These are phyloP conservation scores for Corapipo altera DNA, from an alignment of 2,113 vertebrate species.

Conservation along the genomic window DNA sequence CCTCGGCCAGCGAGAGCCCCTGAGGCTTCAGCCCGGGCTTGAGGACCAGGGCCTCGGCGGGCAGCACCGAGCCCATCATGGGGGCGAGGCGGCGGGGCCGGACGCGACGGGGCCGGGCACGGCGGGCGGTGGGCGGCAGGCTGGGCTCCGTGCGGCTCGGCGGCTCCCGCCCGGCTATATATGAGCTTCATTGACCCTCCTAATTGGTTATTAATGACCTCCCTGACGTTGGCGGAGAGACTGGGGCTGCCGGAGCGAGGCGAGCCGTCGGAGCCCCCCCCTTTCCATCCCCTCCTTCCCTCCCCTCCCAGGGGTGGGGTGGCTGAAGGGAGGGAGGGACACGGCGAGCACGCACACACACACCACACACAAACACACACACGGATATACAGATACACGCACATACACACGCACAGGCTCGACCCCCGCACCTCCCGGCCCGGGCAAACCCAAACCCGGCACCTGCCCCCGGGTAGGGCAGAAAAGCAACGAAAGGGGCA, in stretches of 20 bases:
- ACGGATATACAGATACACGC: not conserved
- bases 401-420: not conserved
- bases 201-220: conserved; percentile 99
- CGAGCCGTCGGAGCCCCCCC: conserved; percentile 62
- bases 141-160: not conserved
- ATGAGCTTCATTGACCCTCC: conserved; percentile 86
- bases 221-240: conserved; percentile 82
- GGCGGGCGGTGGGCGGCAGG: not conserved
- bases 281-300: not conserved
- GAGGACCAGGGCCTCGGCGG: conserved; percentile 87
- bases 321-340: conserved; percentile 10
- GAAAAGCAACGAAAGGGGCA: not conserved
- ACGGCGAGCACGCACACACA: not conserved
- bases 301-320: conserved; percentile 51
- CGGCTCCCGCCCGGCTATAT: conserved; percentile 78
- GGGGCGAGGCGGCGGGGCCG: conserved; percentile 25
- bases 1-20: conserved; percentile 86
- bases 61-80: conserved; percentile 94
- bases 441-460: not conserved
- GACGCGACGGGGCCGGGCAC: not conserved
- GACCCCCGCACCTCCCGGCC: not conserved
- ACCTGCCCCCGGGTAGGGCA: not conserved
- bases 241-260: conserved; percentile 71
- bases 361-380: too few relatives aligned
- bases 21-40: conserved; percentile 88